Evolutionary conservation across 92 coral and sea anemone species (phyloP).

Genomic region (Micromussa lordhowensis): DNA sequence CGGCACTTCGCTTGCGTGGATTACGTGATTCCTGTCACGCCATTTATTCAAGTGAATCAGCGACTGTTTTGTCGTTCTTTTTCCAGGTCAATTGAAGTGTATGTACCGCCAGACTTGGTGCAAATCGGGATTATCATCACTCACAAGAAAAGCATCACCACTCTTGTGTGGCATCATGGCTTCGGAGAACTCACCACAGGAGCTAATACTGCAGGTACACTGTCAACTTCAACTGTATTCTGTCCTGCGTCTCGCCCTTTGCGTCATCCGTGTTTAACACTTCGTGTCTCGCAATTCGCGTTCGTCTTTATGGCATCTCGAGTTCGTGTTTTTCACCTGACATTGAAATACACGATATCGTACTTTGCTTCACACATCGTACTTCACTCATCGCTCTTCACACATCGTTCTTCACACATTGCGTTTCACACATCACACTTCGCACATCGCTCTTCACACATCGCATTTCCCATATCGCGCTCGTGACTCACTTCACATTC

Average conservation of each 20-base stretch:
- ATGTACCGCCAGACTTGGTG: conserved; percentile 81
- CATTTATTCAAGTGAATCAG: neutral
- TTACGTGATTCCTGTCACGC: too few species aligned
- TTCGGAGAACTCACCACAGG: conserved; percentile 57
- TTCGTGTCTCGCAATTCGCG: too few species aligned
- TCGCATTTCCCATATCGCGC: too few species aligned
- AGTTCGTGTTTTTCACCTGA: neutral
- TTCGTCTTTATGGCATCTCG: too few species aligned
- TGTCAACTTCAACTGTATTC: neutral
- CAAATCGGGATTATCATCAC: conserved; percentile 76
- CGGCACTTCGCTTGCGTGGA: too few species aligned
- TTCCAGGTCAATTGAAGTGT: conserved; percentile 86
- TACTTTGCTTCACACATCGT: neutral
- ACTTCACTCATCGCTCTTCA: neutral
- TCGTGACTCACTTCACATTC: neutral
- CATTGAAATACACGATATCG: neutral
- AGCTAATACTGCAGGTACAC: conserved; percentile 21
- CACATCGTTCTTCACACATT: neutral
- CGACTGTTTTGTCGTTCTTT: neutral
- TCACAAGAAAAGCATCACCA: conserved; percentile 91
- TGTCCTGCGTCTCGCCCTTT: too few species aligned
- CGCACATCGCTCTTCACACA: neutral
- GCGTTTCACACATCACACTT: neutral
- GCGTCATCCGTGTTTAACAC: too few species aligned
- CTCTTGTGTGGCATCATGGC: conserved; percentile 94